These are phyloP conservation scores for Lordiphosa andalusiaca DNA, from an alignment of 2,888 invertebrate species.

Conservation along the genomic window DNA sequence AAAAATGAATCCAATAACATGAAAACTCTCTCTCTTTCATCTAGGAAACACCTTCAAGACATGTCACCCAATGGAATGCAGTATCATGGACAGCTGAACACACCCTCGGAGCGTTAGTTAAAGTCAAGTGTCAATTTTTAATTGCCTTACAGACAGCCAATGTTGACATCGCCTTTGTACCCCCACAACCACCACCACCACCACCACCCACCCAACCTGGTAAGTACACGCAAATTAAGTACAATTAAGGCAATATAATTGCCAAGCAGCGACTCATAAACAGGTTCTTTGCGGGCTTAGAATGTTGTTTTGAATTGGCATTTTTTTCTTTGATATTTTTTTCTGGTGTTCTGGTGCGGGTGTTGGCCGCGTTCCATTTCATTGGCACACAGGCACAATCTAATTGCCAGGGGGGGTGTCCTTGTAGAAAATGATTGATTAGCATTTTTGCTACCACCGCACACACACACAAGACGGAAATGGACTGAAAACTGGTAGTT, in stretches of 20 bases:
- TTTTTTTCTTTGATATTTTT: not conserved
- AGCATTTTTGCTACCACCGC: conserved; percentile 22
- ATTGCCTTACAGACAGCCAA: conserved; percentile 15
- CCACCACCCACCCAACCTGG: not conserved
- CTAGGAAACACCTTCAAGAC: conserved; percentile 15
- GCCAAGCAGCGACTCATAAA: conserved; percentile 51
- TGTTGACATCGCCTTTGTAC: not conserved
- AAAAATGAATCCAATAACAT: too few species aligned
- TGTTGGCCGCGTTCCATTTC: conserved; percentile 23
- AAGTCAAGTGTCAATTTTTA: conserved; percentile 30
- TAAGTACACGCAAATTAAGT: conserved; percentile 27
- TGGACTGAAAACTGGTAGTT: conserved; percentile 37
- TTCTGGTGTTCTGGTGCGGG: conserved; percentile 26
- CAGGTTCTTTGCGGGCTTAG: conserved; percentile 51
- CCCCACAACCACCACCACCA: not conserved
- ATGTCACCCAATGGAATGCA: conserved; percentile 18
- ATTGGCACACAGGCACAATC: conserved; percentile 27
- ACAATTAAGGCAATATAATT: conserved; percentile 57
- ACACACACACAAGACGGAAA: conserved; percentile 47
- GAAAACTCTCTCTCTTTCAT: too few species aligned
- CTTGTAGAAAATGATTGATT: conserved; percentile 32
- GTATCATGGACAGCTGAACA: conserved; percentile 6
- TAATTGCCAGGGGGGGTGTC: conserved; percentile 26
- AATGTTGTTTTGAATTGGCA: conserved; percentile 45
- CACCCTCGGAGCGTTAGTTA: conserved; percentile 18